phyloP scores from a whole-genome alignment of 2,888 invertebrate species.

The Cantharis rufa region DNA sequence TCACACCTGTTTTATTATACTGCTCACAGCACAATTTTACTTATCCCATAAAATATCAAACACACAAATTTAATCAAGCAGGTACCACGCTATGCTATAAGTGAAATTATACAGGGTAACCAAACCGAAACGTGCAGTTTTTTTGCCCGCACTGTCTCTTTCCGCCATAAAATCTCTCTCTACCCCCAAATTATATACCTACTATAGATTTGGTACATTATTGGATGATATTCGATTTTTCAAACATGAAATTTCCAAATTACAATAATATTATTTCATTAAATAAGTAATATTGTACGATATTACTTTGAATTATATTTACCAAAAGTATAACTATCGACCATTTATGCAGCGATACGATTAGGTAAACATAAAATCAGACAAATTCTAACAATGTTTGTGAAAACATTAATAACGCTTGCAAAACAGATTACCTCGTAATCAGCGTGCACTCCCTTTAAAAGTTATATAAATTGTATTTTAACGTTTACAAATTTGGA shows the following conservation, averaged over 20 bases:
- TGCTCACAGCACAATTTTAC: conserved; percentile 4
- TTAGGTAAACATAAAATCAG: conserved; percentile 27
- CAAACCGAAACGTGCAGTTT: background rate
- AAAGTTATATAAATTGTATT: background rate
- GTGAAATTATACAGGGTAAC: background rate
- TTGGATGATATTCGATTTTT: no score
- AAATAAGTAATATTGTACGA: no score
- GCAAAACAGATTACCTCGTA: conserved; percentile 29
- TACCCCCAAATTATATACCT: no score
- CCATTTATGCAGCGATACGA: conserved; percentile 32
- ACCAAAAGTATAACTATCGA: conserved; percentile 18
- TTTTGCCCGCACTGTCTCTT: no score
- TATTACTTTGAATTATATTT: conserved; percentile 25
- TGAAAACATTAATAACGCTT: conserved; percentile 34
- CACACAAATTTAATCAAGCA: background rate
- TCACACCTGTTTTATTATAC: conserved; percentile 21
- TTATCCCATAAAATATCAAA: background rate
- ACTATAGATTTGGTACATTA: no score
- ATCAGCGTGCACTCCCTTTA: background rate
- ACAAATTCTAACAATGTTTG: conserved; percentile 26
- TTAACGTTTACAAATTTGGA: background rate
- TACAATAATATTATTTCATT: no score
- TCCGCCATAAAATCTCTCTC: no score
- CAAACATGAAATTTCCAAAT: no score
- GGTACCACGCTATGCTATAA: background rate